Evolutionary conservation across 2,113 vertebrate genomes (phyloP), one percentile per base, ranked within the genome.

Genomic region (Geothlypis trichas): DNA sequence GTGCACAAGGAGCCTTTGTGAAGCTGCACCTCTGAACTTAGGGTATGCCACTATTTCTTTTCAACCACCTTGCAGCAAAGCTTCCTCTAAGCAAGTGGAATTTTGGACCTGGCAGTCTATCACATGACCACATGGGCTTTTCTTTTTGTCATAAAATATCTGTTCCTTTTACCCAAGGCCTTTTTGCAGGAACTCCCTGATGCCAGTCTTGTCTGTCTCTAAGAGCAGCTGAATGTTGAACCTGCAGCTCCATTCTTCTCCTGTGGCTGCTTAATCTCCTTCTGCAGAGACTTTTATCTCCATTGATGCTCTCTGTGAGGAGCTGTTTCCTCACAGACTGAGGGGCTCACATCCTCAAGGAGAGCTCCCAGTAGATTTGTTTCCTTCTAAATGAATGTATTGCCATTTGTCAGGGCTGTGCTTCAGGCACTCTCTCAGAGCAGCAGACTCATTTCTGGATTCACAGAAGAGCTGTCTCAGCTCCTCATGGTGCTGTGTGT

Each of bases 91-190:
- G 46, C 22, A 37, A 41, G 19, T 0, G 1, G 31, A 22, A 52
- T 41, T 58, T 33, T 63, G 42, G 41, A n/a, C 33, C 7, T 27
- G 39, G 37, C 41, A 69, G 39, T 26, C 2, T 2, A 47, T 59
- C 27, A 10, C 62, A 68, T 27, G 28, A 61, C 37, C 54, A 47
- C 24, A 22, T 0, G 0, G 3, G 5, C 18, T 68, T 73, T 23
- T 49, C 3, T 54, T 54, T 51, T 71, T 52, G 19, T 14, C 21
- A 21, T 65, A 11, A 58, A 47, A 47, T 22, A 47, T 47, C 23
- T 47, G 47, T 47, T 47, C 47, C 44, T 77, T 90, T 46, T 66
- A 41, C 46, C 13, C 22, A 47, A 23, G 28, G 18, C 28, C 8
- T 66, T 49, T 49, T 49, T 49, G 22, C 47, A 23, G 23, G 47